Evolutionary conservation across 30 jellyfish, hydroid and myxozoan species (phyloP), one percentile per base, ranked within the genome.

Genomic region (Hydractinia echinata): DNA sequence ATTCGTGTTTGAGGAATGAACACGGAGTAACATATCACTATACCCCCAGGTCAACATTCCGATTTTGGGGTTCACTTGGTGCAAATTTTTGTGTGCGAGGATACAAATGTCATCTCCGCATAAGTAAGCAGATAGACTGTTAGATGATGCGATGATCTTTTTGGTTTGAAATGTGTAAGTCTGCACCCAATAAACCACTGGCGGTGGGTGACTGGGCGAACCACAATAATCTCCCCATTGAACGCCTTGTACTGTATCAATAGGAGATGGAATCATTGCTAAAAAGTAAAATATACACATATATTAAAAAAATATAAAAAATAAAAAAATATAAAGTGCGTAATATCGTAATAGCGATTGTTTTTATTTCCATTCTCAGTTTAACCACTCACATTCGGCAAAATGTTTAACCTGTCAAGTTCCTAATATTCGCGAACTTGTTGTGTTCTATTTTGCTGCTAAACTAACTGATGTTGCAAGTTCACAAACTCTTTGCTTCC

Each of bases 151-250:
- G 50, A 84, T 71, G 50, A 93, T 82, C 51, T 58, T 60, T n/a
- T 54, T 54, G 10, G 87, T 88, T 21, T 67, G 51, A 78, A 61
- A 77, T 20, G 88, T 79, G 68, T 76, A 82, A 21, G 90, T 77
- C 68, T 87, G 90, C 11, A 84, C 92, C 95, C 96, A 88, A 48
- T 84, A 96, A 73, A 84, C 83, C 7, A 86, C 88, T 0, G 99
- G 99, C 7, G 82, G 81, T 13, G 88, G 55, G 62, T 83, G 95
- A 52, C 86, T 60, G 20, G 96, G 96, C 5, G 99, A 93, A 71
- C 99, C 99, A 74, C 99, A 93, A 80, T 83, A 93, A 54, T 79
- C 55, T 0, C 99, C 99, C 96, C 99, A 93, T 18, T 84, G 71
- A 50, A 93, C 52, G 14, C 99, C 99, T 50, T 62, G 19, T 4